Conservation (phyloP, 2,113 vertebrate genomes). For the Nanorana parkeri region DNA sequence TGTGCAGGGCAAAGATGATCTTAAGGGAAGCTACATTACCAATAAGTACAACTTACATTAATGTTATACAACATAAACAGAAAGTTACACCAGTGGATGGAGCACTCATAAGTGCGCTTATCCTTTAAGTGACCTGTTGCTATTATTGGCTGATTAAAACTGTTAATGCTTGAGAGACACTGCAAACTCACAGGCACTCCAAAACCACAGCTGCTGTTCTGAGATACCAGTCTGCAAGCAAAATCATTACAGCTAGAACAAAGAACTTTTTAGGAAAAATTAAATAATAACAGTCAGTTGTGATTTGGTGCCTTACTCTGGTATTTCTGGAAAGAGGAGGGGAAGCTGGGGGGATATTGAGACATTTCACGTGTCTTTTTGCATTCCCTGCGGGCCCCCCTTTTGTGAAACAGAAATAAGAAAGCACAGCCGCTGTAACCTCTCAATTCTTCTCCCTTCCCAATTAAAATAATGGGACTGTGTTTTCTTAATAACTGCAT, state of each 20-base stretch:
- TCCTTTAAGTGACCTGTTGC: no score
- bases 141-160: not conserved
- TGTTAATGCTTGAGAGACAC: not conserved
- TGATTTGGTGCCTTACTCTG: conserved; percentile 20
- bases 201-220: not conserved
- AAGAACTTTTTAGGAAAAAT: conserved; percentile 28
- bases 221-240: not conserved
- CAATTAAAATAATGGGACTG: conserved; percentile 58
- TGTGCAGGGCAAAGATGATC: no score
- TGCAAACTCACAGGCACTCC: not conserved
- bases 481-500: conserved; percentile 57
- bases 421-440: conserved; percentile 38
- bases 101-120: no score
- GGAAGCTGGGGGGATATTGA: not conserved
- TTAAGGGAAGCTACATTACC: no score
- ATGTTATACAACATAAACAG: no score
- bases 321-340: not conserved
- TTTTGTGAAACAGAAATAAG: conserved; percentile 51
- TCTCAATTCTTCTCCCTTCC: conserved; percentile 49
- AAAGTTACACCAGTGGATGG: no score
- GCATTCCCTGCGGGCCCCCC: conserved; percentile 9
- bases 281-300: not conserved
- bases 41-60: no score
- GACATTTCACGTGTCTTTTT: conserved; percentile 24
- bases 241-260: conserved; percentile 6